Conservation (phyloP, 2,888 invertebrate genomes). For the Patella ulyssiponensis region DNA sequence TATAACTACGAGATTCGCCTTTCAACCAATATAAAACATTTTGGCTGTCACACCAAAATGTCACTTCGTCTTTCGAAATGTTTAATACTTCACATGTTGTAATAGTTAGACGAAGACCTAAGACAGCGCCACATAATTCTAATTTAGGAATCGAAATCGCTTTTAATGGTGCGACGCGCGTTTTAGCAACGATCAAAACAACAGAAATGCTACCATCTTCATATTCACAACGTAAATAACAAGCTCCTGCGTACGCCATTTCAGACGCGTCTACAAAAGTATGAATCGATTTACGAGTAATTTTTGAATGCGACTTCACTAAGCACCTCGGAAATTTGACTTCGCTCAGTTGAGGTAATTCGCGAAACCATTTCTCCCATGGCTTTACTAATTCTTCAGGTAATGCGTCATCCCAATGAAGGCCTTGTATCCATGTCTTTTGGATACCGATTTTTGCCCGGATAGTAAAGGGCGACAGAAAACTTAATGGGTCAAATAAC, state of each 20-base stretch:
- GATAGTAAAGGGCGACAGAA: too few species aligned
- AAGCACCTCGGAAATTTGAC: neutral
- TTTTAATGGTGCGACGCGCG: conserved; percentile 12
- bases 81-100: conserved; percentile 11
- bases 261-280: neutral
- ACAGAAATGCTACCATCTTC: conserved; percentile 10
- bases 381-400: neutral
- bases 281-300: neutral
- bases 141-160: conserved; percentile 12
- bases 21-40: conserved; percentile 30
- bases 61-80: conserved; percentile 8
- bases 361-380: neutral
- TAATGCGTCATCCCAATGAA: conserved; percentile 1
- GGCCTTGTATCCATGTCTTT: conserved; percentile 5
- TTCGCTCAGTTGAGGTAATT: neutral
- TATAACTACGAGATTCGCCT: conserved; percentile 17
- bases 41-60: conserved; percentile 31
- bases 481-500: too few species aligned
- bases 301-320: neutral
- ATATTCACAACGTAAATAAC: neutral
- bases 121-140: too few species aligned
- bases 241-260: neutral
- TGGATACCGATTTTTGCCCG: neutral
- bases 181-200: conserved; percentile 11
- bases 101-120: neutral